Evolutionary conservation across 2,797 vertebrate species (phyloP).

Genomic region (Moxostoma hubbsi): DNA sequence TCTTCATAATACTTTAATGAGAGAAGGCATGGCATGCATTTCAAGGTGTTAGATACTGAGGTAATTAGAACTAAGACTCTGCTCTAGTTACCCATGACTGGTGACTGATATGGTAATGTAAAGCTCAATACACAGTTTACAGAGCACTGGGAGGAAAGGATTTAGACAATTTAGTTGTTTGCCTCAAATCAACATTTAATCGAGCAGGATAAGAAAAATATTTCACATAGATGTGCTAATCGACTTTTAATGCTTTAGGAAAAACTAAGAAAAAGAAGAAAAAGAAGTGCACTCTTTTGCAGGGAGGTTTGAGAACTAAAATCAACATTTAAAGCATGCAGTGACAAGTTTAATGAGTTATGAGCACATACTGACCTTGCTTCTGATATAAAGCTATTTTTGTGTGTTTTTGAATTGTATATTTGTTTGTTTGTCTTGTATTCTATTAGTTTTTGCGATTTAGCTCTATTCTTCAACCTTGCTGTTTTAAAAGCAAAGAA

Average conservation of each 20-base stretch:
- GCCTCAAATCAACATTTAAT: slow-evolving; percentile 43
- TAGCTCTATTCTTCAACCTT: not conserved
- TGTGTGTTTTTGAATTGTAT: not conserved
- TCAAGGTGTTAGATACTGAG: slow-evolving; percentile 43
- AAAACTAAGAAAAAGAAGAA: slow-evolving; percentile 28
- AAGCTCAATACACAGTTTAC: slow-evolving; percentile 43
- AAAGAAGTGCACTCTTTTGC: slow-evolving; percentile 9
- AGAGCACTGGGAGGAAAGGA: slow-evolving; percentile 25
- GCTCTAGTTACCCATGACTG: slow-evolving; percentile 34
- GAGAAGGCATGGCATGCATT: slow-evolving; percentile 14
- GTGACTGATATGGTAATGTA: slow-evolving; percentile 57
- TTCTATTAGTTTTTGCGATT: not conserved
- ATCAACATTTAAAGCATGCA: slow-evolving; percentile 15
- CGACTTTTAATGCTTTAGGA: slow-evolving; percentile 49
- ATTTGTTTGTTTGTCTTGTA: not conserved
- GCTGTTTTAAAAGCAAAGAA: no score
- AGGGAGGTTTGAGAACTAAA: slow-evolving; percentile 19
- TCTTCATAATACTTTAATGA: slow-evolving; percentile 58
- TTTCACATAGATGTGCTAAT: slow-evolving; percentile 43
- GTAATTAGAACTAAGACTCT: slow-evolving; percentile 44
- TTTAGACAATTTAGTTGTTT: slow-evolving; percentile 47
- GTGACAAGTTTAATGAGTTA: slow-evolving; percentile 16
- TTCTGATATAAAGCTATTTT: no score
- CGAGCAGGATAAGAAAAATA: slow-evolving; percentile 24
- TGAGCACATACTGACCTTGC: no score